Conservation (phyloP, 2,113 vertebrate species). For the Mormyrus iriodes region DNA sequence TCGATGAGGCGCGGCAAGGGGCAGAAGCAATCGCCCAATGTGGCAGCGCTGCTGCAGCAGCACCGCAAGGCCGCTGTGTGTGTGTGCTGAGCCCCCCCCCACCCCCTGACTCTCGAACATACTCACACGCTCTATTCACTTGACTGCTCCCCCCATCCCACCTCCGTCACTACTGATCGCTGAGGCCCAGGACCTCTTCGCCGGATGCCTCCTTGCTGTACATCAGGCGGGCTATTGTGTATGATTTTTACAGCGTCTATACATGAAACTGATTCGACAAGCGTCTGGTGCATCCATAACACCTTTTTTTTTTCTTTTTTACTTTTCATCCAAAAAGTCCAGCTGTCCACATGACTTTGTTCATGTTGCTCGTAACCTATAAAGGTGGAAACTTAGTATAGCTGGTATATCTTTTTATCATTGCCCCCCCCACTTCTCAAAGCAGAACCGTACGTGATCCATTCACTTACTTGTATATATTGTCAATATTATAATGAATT, state of each 20-base stretch:
- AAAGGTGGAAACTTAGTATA: background rate
- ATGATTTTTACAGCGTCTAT: background rate
- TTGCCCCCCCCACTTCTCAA: background rate
- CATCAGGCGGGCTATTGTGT: background rate
- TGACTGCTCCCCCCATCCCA: background rate
- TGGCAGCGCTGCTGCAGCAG: slow-evolving; percentile 58
- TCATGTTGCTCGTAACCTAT: background rate
- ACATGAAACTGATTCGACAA: background rate
- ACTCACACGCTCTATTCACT: background rate
- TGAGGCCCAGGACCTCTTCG: background rate
- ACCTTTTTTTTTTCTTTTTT: background rate
- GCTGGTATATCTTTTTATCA: background rate
- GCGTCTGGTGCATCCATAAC: background rate
- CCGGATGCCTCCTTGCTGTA: background rate
- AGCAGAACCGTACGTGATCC: background rate
- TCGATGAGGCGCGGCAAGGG: slow-evolving; percentile 65
- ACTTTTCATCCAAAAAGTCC: background rate
- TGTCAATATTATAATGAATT: slow-evolving; percentile 26
- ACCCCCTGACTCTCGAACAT: background rate
- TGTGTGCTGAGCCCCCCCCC: slow-evolving; percentile 56
- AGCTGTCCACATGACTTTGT: background rate
- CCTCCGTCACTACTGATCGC: background rate
- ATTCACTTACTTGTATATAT: slow-evolving; percentile 40
- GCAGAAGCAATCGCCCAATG: slow-evolving; percentile 62
- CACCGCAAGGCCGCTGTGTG: slow-evolving; percentile 66